Percentiles rank a stretch among this genome's conserved stretches.
These are phyloP conservation scores for Anagrus nilaparvatae DNA, from an alignment of 1,140 invertebrate genomes.

Conservation along the genomic window DNA sequence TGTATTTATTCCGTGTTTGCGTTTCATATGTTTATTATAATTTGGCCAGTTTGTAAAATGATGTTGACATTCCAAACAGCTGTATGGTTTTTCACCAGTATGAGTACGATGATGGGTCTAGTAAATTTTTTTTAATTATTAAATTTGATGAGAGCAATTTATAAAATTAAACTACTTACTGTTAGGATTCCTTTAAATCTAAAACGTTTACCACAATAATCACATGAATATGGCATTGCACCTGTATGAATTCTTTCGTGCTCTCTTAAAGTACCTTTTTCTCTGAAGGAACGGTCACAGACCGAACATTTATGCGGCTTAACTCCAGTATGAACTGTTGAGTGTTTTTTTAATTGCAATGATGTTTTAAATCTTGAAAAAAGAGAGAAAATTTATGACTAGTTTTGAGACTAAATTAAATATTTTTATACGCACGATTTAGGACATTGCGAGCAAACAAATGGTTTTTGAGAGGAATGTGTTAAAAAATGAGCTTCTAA, in stretches of 20 bases:
- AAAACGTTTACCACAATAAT: constrained; percentile 61
- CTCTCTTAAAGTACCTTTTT: constrained; percentile 50
- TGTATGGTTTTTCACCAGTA: constrained; percentile 48
- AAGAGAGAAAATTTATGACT: background rate
- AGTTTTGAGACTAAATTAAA: background rate
- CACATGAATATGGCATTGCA: constrained; percentile 67
- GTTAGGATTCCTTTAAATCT: constrained; percentile 58
- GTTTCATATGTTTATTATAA: constrained; percentile 68
- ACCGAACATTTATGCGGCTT: constrained; percentile 67
- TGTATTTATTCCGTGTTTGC: constrained; percentile 52
- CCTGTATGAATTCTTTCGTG: constrained; percentile 69
- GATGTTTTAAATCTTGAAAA: constrained; percentile 44
- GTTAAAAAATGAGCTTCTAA: constrained; percentile 49
- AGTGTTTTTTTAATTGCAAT: constrained; percentile 45
- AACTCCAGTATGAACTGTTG: constrained; percentile 54
- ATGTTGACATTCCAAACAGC: constrained; percentile 48
- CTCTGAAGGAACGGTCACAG: constrained; percentile 60
- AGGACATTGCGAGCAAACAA: constrained; percentile 34
- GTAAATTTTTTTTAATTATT: constrained; percentile 10
- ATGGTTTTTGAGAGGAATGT: constrained; percentile 44
- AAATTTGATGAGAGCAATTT: too few species aligned
- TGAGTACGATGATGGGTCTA: constrained; percentile 54
- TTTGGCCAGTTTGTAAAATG: constrained; percentile 69
- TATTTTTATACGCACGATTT: constrained; percentile 32
- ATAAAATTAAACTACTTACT: constrained; percentile 24